A percentile compares a stretch with the other conserved stretches of the same genome.
These are phyloP conservation scores for Parapsyche elsis DNA, from an alignment of 1,140 invertebrate species.

Conservation along the genomic window DNA sequence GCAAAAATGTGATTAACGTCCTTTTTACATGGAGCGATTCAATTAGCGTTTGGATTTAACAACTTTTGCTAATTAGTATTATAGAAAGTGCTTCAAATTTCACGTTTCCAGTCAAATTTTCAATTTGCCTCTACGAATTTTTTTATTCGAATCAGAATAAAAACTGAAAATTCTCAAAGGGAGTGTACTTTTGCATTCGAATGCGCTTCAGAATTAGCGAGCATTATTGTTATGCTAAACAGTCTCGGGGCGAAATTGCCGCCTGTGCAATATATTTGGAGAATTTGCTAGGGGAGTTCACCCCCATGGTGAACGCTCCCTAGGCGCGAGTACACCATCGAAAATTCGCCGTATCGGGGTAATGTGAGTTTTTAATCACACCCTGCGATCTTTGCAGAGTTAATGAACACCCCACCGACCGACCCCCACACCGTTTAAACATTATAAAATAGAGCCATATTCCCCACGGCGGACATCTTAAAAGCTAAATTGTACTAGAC, in stretches of 20 bases:
- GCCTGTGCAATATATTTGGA: conserved; percentile 21
- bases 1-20: too few relatives aligned
- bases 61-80: too few relatives aligned
- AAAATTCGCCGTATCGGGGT: conserved; percentile 9
- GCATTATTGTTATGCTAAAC: conserved; percentile 53
- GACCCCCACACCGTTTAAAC: background rate
- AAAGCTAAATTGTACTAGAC: background rate
- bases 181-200: background rate
- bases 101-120: background rate
- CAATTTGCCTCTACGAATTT: background rate
- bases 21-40: too few relatives aligned
- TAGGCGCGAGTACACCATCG: background rate
- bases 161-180: background rate
- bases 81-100: too few relatives aligned
- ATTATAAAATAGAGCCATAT: background rate
- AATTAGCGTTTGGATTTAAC: too few relatives aligned
- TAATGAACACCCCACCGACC: background rate
- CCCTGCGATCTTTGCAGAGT: background rate
- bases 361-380: conserved; percentile 25
- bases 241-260: conserved; percentile 35
- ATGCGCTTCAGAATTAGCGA: conserved; percentile 43
- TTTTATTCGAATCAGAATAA: background rate
- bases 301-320: conserved; percentile 16
- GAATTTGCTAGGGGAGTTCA: conserved; percentile 26
- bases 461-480: background rate